These are phyloP conservation scores for Xanthorhoe designata DNA, from an alignment of 2,888 invertebrate species.

Conservation along the genomic window DNA sequence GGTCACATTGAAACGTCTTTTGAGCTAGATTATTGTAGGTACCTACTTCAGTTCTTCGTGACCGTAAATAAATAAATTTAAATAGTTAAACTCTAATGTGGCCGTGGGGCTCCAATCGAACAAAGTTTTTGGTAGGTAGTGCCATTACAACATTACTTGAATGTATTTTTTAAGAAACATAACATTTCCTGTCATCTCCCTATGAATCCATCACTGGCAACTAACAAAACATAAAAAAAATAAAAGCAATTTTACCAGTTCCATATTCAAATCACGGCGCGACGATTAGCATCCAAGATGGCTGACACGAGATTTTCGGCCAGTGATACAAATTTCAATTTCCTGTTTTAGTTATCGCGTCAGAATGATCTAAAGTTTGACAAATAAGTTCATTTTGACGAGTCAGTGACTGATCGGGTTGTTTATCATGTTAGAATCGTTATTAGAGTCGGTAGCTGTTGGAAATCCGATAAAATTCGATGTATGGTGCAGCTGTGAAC, in stretches of 20 bases:
- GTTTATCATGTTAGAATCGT: conserved; percentile 72
- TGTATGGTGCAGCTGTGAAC: background rate
- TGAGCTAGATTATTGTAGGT: no score
- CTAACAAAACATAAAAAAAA: conserved; percentile 48
- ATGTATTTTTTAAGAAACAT: conserved; percentile 2
- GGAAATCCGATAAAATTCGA: conserved; percentile 41
- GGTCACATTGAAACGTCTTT: no score
- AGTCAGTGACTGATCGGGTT: conserved; percentile 69
- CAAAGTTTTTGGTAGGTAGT: background rate
- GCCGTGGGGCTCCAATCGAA: background rate
- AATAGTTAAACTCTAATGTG: no score
- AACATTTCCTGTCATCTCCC: conserved; percentile 66
- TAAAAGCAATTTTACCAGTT: conserved; percentile 69
- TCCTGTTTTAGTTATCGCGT: conserved; percentile 78
- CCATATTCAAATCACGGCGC: conserved; percentile 77
- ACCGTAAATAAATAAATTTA: no score
- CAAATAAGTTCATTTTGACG: conserved; percentile 85
- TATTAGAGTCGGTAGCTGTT: conserved; percentile 61
- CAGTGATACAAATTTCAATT: conserved; percentile 84
- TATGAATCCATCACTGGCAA: conserved; percentile 60
- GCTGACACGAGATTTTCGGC: conserved; percentile 74
- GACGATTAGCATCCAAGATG: conserved; percentile 80
- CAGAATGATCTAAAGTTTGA: conserved; percentile 79
- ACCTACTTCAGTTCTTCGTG: no score
- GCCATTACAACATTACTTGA: background rate